Conservation (phyloP, 2,797 vertebrate species). For the Acanthurus leucopareius region DNA sequence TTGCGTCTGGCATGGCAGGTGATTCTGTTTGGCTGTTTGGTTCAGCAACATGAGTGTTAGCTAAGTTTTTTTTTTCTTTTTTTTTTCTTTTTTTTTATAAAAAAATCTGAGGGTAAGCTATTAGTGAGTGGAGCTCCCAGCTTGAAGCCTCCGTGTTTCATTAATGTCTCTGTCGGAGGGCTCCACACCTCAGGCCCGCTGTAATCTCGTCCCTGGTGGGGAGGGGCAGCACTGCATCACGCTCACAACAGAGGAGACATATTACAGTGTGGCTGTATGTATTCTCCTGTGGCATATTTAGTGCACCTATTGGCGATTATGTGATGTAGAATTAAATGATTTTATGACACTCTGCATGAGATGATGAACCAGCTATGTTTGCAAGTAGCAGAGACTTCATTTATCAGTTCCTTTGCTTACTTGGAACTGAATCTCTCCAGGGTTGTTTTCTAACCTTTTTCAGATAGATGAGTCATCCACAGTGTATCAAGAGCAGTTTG, state of each 20-base stretch:
- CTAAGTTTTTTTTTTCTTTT: not conserved
- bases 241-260: conserved; percentile 53
- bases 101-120: conserved; percentile 10
- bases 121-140: conserved; percentile 54
- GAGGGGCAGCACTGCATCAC: conserved; percentile 50
- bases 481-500: not conserved
- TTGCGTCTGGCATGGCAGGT: not conserved
- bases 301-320: conserved; percentile 38
- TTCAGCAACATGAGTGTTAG: conserved; percentile 34
- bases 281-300: conserved; percentile 58
- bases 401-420: conserved; percentile 7
- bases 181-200: conserved; percentile 58
- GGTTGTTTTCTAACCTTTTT: conserved; percentile 41
- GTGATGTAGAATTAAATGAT: conserved; percentile 51
- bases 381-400: conserved; percentile 33
- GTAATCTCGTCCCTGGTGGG: conserved; percentile 55
- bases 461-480: conserved; percentile 57
- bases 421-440: conserved; percentile 26
- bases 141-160: conserved; percentile 71
- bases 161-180: conserved; percentile 77
- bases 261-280: conserved; percentile 52
- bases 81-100: not conserved
- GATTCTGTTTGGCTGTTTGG: conserved; percentile 12
- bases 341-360: conserved; percentile 42
- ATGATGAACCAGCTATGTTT: conserved; percentile 48